Evolutionary conservation across 2,113 vertebrate genomes (phyloP), one percentile per base, ranked within the genome.

Genomic region (Anas platyrhynchos): DNA sequence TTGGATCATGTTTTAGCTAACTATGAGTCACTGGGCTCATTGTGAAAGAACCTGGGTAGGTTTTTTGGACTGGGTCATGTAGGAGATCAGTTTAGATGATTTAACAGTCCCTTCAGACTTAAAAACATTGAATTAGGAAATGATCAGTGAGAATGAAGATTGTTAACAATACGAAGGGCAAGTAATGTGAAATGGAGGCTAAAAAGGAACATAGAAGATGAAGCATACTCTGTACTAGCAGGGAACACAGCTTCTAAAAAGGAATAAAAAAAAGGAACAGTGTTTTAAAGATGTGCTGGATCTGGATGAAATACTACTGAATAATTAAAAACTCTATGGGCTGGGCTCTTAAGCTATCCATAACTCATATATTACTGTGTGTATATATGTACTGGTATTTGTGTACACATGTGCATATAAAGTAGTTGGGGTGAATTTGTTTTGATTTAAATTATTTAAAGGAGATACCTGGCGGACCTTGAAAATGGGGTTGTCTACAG

Each of bases 361-460:
- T 32, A 46, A 32, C 25, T 58, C 36, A 3, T 16, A 43, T 34
- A 5, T 61, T 23, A 67, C 36, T 2, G 0, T 50, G 48, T 34
- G 4, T 34, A 22, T 61, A 8, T 55, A 34, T 34, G 68, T 48
- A 48, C 7, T 15, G 26, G 4, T 43, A 9, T 4, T 18, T 43
- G 6, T 48, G 23, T 11, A 8, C 2, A 63, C 16, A n/a, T 43
- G 29, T 15, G 11, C 2, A 22, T 2, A 13, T 1, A 23, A 16
- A 44, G 46, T 76, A 75, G n/a, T 27, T 88, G 12, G 31, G 22
- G 4, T 43, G 23, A 61, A 20, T 55, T 77, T 65, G 25, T 55
- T 82, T 65, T 85, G 10, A 61, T 89, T 72, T 31, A 56, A 71
- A 25, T 38, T 34, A 55, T 74, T 75, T 55, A 84, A 46, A 61